Conservation (phyloP, 2,113 vertebrate genomes). For the Myrmecobius fasciatus region DNA sequence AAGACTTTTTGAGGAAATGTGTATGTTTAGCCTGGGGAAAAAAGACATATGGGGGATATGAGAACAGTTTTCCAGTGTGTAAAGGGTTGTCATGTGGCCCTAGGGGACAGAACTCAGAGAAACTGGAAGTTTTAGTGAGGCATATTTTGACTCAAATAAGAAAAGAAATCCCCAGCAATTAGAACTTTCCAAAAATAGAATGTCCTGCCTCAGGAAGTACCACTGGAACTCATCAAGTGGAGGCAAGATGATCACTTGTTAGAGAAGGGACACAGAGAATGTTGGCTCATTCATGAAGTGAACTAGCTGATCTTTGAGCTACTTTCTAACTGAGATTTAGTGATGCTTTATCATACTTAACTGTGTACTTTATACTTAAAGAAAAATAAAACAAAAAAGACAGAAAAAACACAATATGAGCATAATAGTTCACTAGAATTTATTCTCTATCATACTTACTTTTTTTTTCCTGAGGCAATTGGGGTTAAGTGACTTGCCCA, state of each 20-base stretch:
- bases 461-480: no score
- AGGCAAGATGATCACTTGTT: not conserved
- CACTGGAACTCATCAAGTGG: not conserved
- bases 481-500: no score
- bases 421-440: no score
- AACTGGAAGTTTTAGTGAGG: not conserved
- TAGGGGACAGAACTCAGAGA: not conserved
- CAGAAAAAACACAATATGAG: constrained; percentile 41
- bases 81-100: not conserved
- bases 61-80: not conserved
- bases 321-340: not conserved
- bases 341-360: not conserved
- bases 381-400: constrained; percentile 8
- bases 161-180: not conserved
- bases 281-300: not conserved
- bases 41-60: not conserved
- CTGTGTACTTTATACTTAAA: not conserved
- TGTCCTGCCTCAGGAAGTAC: not conserved
- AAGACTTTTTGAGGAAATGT: not conserved
- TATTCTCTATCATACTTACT: no score
- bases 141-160: not conserved
- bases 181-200: not conserved
- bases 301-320: not conserved
- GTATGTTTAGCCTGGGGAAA: not conserved
- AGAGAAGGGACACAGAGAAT: not conserved